These are phyloP conservation scores for Tolmerus cingulatus DNA, from an alignment of 2,888 invertebrate species.

Conservation along the genomic window DNA sequence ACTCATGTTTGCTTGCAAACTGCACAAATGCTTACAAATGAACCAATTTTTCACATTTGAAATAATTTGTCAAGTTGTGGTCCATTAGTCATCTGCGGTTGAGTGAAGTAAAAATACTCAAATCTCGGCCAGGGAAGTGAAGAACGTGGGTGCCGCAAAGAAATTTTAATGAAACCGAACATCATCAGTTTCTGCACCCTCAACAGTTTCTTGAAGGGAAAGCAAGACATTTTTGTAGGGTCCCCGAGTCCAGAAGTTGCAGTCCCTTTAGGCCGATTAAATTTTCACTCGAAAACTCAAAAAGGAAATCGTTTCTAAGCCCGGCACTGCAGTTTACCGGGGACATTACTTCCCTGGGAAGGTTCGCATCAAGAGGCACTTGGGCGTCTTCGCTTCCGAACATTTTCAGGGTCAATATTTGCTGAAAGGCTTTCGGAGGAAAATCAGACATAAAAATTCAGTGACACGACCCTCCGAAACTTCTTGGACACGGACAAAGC, in stretches of 20 bases:
- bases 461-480: neutral
- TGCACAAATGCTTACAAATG: slow-evolving; percentile 10
- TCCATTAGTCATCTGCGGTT: slow-evolving; percentile 47
- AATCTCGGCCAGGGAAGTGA: neutral
- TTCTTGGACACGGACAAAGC: neutral
- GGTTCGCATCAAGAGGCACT: neutral
- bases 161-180: slow-evolving; percentile 16
- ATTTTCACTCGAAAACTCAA: neutral
- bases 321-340: neutral
- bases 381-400: slow-evolving; percentile 20
- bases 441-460: slow-evolving; percentile 36
- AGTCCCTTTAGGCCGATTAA: neutral
- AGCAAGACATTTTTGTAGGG: neutral
- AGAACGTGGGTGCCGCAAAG: neutral
- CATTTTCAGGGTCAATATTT: slow-evolving; percentile 32
- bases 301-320: neutral
- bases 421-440: neutral
- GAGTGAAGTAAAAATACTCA: slow-evolving; percentile 23
- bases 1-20: slow-evolving; percentile 42
- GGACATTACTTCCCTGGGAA: neutral
- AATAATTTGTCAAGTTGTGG: slow-evolving; percentile 47
- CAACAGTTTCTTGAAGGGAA: neutral
- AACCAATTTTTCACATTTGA: slow-evolving; percentile 46
- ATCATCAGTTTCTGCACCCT: neutral
- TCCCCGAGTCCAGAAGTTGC: neutral